Base-by-base conservation (phyloP, 2,888 invertebrate genomes). In the Sphaerophoria taeniata region DNA sequence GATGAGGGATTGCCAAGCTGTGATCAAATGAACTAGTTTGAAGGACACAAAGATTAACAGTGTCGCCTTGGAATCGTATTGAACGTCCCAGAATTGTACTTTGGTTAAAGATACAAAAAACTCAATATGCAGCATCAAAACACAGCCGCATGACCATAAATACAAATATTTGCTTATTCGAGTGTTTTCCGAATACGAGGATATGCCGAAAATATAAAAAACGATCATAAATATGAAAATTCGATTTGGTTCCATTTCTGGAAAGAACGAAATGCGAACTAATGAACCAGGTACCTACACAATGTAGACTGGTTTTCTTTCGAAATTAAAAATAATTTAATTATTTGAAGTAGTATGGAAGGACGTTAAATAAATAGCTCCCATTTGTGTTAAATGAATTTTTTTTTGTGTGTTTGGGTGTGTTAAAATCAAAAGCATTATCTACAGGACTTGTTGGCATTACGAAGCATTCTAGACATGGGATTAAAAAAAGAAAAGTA, bases 201-300 rank as follows among this genome's bases (percentile, higher is more conserved):
- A 82, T n/a, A 78, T 7, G 1, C 73, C 82, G 6, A 56, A 34
- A 3, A 34, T 16, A 45, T 51, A 11, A 31, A 82, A 82, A 43
- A 63, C 5, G 7, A 11, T 4, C n/a, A 34, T 63, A 16, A 58
- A 69, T 4, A 34, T 3, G 0, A 12, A 9, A 6, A 82, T 58
- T 11, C 69, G 61, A 43, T 82, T 82, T 34, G 56, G 51, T 14
- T 82, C 73, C 82, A 82, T 82, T 4, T 16, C 36, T 49, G 6
- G 5, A 34, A 16, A 7, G 34, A 0, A 31, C 14, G 5, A 63
- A 33, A 34, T 34, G 14, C 4, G 3, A n/a, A 65, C 63, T 65
- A 36, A 33, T 9, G 14, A n/a, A 2, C 24, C 24, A 60, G 39
- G 12, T 4, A 7, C 9, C 9, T 43, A n/a, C n/a, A n/a, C n/a